A percentile compares a stretch with the other conserved stretches of the same genome.
Evolutionary conservation across 2,113 vertebrate genomes (phyloP).

Genomic region (Vicugna pacos): DNA sequence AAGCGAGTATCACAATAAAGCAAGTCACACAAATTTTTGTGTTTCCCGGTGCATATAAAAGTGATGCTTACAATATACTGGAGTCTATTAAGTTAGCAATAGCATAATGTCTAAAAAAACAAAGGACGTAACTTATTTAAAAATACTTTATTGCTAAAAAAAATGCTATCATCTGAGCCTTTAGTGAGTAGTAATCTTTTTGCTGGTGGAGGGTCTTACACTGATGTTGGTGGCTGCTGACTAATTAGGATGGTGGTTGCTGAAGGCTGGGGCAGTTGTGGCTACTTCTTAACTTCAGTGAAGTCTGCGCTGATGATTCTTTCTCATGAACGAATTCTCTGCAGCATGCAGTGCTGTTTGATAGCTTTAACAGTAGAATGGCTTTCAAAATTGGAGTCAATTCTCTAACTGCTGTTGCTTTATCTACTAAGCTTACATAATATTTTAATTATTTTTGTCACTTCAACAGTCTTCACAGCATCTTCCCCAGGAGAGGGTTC

Average conservation of each 20-base stretch:
- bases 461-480: neutral
- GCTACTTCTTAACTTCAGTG: neutral
- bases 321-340: neutral
- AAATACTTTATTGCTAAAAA: neutral
- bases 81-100: neutral
- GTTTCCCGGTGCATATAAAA: neutral
- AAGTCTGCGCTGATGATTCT: neutral
- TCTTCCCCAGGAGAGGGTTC: neutral
- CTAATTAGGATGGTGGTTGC: neutral
- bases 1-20: neutral
- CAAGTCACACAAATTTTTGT: neutral
- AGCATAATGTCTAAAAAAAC: neutral
- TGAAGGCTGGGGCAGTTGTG: neutral
- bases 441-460: neutral
- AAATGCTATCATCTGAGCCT: neutral
- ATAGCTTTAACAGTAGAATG: neutral
- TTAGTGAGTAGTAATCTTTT: neutral
- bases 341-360: neutral
- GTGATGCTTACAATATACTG: neutral
- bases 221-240: neutral
- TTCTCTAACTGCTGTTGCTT: neutral
- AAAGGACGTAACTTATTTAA: neutral
- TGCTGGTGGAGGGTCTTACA: neutral
- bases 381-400: neutral
- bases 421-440: neutral